Evolutionary conservation across 2,888 invertebrate species (phyloP).

Genomic region (Eretmocerus hayati): DNA sequence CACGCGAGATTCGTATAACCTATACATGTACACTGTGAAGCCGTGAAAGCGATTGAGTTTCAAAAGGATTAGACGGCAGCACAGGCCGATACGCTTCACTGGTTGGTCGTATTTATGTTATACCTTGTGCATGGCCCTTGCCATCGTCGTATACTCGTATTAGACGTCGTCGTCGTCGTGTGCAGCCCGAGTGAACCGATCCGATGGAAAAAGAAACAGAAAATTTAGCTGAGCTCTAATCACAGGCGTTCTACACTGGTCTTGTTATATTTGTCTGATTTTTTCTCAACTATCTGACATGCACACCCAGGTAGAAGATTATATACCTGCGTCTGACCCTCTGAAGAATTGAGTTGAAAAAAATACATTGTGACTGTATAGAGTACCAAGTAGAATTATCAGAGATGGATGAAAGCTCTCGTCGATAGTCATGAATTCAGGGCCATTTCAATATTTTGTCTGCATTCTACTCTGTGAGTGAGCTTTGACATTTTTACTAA

Average conservation of each 20-base stretch:
- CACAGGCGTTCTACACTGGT: conserved; percentile 2
- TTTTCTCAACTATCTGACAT: background rate
- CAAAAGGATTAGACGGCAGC: conserved; percentile 15
- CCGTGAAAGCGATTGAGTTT: conserved; percentile 19
- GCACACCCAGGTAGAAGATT: no score
- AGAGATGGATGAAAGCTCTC: no score
- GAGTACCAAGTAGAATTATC: no score
- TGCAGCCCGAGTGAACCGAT: background rate
- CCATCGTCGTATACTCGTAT: background rate
- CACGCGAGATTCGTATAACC: no score
- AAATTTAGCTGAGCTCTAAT: conserved; percentile 15
- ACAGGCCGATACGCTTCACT: conserved; percentile 2
- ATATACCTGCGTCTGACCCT: no score
- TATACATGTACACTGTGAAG: no score
- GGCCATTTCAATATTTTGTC: no score
- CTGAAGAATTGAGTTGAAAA: no score
- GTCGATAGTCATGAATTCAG: no score
- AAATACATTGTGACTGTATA: no score
- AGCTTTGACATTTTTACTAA: no score
- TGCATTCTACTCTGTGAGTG: no score
- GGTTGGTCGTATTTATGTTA: background rate
- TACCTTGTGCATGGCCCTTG: background rate
- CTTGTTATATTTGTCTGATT: background rate
- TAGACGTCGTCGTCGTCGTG: background rate
- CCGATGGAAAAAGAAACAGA: conserved; percentile 9